These are phyloP conservation scores for Manduca sexta DNA, from an alignment of 1,140 invertebrate genomes.

Conservation along the genomic window DNA sequence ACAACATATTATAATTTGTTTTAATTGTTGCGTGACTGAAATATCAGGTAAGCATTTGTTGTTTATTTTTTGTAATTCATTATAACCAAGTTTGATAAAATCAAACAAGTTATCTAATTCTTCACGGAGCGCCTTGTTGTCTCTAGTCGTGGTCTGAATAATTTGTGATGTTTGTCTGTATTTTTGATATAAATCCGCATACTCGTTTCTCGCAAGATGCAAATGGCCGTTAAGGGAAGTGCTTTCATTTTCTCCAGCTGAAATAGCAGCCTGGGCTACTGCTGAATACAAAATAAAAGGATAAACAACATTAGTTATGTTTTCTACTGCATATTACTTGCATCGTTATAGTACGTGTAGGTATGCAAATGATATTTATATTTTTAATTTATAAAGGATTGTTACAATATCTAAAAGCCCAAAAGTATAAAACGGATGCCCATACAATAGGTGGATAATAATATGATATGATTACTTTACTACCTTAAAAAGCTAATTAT, in stretches of 20 bases:
- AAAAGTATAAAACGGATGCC: no score
- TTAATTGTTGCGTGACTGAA: conserved; percentile 17
- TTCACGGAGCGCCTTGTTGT: conserved; percentile 18
- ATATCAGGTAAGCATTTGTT: conserved; percentile 8
- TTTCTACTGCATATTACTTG: background rate
- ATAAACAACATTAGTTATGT: background rate
- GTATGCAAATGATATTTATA: background rate
- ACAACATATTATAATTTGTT: conserved; percentile 25
- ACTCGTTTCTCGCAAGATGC: conserved; percentile 13
- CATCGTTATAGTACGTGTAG: no score
- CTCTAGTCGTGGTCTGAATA: conserved; percentile 10
- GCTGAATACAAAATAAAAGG: conserved; percentile 16
- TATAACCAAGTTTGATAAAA: conserved; percentile 22
- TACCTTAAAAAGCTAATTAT: no score
- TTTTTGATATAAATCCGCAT: conserved; percentile 13
- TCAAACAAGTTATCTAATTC: conserved; percentile 17
- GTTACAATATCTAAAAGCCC: no score
- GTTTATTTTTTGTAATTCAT: conserved; percentile 22
- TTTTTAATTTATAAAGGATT: no score
- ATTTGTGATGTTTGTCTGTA: conserved; percentile 8
- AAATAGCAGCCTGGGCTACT: conserved; percentile 21
- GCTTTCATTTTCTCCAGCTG: conserved; percentile 22
- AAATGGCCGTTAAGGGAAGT: conserved; percentile 14
- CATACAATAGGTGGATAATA: no score
- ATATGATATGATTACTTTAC: no score